A percentile compares a stretch with the other conserved stretches of the same genome.
phyloP scores from a whole-genome alignment of 2,113 vertebrate genomes.

The Pachyramphus minor region DNA sequence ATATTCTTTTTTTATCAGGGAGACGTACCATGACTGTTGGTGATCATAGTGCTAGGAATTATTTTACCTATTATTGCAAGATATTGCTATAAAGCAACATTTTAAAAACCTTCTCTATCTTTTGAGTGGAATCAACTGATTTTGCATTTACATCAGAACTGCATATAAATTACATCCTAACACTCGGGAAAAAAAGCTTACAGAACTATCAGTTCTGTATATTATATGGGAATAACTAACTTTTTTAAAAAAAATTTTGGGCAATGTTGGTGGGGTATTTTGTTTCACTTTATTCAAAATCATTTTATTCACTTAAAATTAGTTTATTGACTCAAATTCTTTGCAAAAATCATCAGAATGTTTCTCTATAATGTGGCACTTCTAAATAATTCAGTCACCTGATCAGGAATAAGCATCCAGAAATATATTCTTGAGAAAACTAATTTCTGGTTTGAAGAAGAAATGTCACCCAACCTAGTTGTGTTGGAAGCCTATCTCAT shows the following conservation, averaged over 20 bases:
- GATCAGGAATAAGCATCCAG: neutral
- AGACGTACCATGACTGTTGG: rapidly evolving
- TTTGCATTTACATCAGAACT: neutral
- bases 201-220: neutral
- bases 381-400: neutral
- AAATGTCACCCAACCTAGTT: neutral
- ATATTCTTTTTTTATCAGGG: neutral
- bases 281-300: neutral
- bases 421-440: neutral
- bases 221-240: neutral
- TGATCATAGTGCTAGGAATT: neutral
- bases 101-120: neutral
- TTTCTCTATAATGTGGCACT: neutral
- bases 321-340: neutral
- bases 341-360: neutral
- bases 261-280: neutral
- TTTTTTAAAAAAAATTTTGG: neutral
- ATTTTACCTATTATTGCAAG: neutral
- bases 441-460: neutral
- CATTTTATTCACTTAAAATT: neutral
- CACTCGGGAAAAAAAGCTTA: neutral
- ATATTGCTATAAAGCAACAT: neutral
- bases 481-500: neutral
- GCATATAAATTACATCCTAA: neutral
- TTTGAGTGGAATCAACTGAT: neutral